phyloP scores from a whole-genome alignment of 2,797 vertebrate genomes.

The Borostomias antarcticus region DNA sequence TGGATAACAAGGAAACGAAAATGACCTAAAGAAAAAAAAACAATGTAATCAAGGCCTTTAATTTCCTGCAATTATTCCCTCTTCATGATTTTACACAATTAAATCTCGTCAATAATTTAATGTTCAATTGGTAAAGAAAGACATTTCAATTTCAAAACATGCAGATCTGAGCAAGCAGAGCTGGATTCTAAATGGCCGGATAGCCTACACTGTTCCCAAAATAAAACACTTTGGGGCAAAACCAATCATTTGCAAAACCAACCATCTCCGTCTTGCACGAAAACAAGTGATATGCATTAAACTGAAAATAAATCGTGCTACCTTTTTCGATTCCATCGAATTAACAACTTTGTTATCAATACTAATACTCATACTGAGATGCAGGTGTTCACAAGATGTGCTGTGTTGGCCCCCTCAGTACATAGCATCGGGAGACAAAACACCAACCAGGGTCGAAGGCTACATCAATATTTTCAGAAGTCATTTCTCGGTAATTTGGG shows the following conservation, averaged over 20 bases:
- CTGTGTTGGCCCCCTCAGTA: background rate
- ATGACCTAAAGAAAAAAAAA: background rate
- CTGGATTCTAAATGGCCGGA: too few species aligned
- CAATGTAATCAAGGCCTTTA: too few species aligned
- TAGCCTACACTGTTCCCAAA: too few species aligned
- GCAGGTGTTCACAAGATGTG: background rate
- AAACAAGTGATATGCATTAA: too few species aligned
- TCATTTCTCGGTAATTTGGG: background rate
- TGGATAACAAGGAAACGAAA: background rate
- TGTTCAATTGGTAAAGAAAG: too few species aligned
- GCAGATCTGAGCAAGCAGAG: too few species aligned
- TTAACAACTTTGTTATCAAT: background rate
- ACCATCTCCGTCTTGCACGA: too few species aligned
- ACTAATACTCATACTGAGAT: background rate
- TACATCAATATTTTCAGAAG: slow-evolving; percentile 8
- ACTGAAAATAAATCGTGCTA: too few species aligned
- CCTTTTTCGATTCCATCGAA: background rate
- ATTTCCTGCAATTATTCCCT: too few species aligned
- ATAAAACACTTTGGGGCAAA: too few species aligned
- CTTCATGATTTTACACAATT: background rate
- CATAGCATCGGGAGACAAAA: background rate
- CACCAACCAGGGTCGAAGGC: background rate
- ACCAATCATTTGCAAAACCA: too few species aligned
- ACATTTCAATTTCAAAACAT: too few species aligned
- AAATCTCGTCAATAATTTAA: background rate